phyloP scores from a whole-genome alignment of 1,140 invertebrate genomes.

The Pygmarrhopalites habei region DNA sequence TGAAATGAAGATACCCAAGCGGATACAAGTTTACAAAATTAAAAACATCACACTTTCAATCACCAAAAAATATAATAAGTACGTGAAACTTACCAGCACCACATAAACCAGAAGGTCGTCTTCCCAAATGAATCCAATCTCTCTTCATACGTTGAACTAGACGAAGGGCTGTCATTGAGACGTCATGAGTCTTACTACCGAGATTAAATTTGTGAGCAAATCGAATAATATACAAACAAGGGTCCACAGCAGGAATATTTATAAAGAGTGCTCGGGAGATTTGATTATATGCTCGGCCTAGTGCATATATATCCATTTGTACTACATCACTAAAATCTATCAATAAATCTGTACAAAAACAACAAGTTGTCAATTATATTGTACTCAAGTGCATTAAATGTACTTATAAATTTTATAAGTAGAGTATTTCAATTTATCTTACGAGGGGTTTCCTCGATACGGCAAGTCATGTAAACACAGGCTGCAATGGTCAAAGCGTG shows the following conservation, averaged over 20 bases:
- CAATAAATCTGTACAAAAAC: slow-evolving; percentile 65
- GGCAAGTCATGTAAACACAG: slow-evolving; percentile 94
- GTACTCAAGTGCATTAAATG: too few relatives aligned
- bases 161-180: slow-evolving; percentile 87
- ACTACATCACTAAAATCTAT: slow-evolving; percentile 96
- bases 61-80: background rate
- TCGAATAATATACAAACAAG: slow-evolving; percentile 85
- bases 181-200: slow-evolving; percentile 82
- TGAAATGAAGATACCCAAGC: slow-evolving; percentile 44
- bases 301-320: slow-evolving; percentile 90
- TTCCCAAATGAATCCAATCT: slow-evolving; percentile 92
- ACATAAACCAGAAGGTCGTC: slow-evolving; percentile 91
- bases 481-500: slow-evolving; percentile 90
- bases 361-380: too few relatives aligned
- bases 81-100: slow-evolving; percentile 65
- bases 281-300: slow-evolving; percentile 86
- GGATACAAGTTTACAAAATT: background rate
- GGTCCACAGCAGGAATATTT: slow-evolving; percentile 84
- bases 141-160: slow-evolving; percentile 95
- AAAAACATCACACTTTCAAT: background rate
- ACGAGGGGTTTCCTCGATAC: slow-evolving; percentile 88
- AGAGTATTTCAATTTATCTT: slow-evolving; percentile 47
- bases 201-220: slow-evolving; percentile 93
- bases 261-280: slow-evolving; percentile 83
- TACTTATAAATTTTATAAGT: too few relatives aligned